Evolutionary conservation across 2,113 vertebrate genomes (phyloP), one percentile per base, ranked within the genome.

Genomic region (Coregonus clupeaformis): DNA sequence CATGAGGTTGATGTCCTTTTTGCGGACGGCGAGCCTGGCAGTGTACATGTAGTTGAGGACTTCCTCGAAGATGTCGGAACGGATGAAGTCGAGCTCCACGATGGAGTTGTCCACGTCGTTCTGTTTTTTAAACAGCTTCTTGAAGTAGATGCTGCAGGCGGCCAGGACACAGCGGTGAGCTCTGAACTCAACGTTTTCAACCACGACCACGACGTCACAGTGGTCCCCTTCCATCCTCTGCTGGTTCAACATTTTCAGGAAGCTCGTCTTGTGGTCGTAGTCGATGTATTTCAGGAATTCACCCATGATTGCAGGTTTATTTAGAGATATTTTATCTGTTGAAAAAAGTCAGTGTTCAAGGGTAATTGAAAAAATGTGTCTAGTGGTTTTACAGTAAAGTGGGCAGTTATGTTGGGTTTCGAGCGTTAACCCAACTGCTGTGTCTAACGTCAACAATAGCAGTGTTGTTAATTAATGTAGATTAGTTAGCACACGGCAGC

Each of bases 11-110:
- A 97, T 96, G 87, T 98, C 96, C 88, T 98, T 96, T 82, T 97
- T 97, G 81, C 97, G 94, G 63, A 98, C 96, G 0, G 96, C 96
- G 76, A 98, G 96, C 82, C 97, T 91, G 4, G 96, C 95, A 0
- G 96, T 98, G 84, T 98, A 98, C 96, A 98, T 97, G 87, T 97
- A 98, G 82, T 97, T 97, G 25, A 98, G 94, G 80, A 98, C 96
- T 84, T 97, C 96, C 64, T 97, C 96, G 72, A 97, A 98, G 86
- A 97, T 97, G 67, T 98, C 97, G 0, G 97, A 97, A 77, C 96
- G 96, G 81, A 98, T 94, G 84, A 98, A 98, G 91, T 98, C 97
- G 83, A 98, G 90, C 92, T 98, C 96, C 81, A 98, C 97, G 30
- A 98, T 97, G 32, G 96, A 98, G 71, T 97, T 97, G 78, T 96